These are phyloP conservation scores for Apostichopus japonicus DNA, from an alignment of 35 echinoderm and acorn worm genomes.

Conservation along the genomic window DNA sequence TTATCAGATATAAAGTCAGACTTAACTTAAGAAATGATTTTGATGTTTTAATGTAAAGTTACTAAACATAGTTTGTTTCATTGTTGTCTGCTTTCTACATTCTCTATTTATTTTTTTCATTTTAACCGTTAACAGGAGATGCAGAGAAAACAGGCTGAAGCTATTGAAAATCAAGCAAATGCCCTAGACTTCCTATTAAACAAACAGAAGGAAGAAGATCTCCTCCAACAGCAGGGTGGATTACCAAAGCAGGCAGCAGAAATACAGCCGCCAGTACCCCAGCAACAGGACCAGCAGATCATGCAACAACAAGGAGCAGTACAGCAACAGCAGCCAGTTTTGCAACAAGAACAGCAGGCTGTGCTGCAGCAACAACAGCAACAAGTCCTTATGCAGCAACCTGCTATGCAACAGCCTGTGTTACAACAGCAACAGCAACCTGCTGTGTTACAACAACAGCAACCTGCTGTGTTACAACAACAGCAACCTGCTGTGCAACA, in stretches of 20 bases:
- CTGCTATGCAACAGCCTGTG: not conserved
- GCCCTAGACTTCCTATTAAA: slow-evolving; percentile 38
- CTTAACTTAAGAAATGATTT: too few relatives aligned
- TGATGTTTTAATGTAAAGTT: too few relatives aligned
- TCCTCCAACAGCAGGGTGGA: slow-evolving; percentile 27
- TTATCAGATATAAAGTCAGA: too few relatives aligned
- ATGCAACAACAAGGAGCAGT: not conserved
- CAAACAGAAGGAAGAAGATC: slow-evolving; percentile 25
- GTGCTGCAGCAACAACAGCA: slow-evolving; percentile 13
- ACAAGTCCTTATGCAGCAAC: not conserved
- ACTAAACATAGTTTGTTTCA: too few relatives aligned
- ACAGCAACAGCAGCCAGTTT: not conserved
- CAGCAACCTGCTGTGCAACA: not conserved
- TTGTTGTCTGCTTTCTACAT: too few relatives aligned
- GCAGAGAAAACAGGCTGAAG: slow-evolving; percentile 30
- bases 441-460: not conserved
- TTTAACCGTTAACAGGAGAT: slow-evolving; percentile 12
- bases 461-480: not conserved
- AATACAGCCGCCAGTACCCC: not conserved
- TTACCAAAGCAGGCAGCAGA: slow-evolving; percentile 2
- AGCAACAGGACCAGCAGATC: not conserved
- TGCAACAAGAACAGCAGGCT: slow-evolving; percentile 7
- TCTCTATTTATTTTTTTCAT: not conserved
- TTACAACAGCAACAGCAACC: slow-evolving; percentile 18
- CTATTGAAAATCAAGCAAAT: slow-evolving; percentile 55